phyloP scores from a whole-genome alignment of 2,113 vertebrate species.

The Hippotragus niger region DNA sequence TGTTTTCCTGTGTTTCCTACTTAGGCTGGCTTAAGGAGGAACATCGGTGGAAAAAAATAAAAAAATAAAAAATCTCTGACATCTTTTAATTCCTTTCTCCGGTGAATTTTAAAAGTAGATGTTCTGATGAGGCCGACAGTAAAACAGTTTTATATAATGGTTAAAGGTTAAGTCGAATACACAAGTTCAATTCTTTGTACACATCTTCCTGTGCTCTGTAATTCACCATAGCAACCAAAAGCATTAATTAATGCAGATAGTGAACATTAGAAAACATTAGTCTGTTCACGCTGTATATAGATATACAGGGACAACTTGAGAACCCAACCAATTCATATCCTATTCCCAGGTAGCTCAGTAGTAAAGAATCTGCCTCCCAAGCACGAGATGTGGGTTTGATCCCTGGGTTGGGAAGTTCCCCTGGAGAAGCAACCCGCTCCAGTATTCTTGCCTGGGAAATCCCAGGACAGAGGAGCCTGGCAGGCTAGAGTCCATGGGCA shows the following conservation, averaged over 20 bases:
- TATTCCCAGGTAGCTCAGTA: neutral
- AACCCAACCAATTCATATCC: neutral
- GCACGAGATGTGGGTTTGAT: neutral
- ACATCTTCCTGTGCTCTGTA: constrained; percentile 24
- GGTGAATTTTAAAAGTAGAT: constrained; percentile 47
- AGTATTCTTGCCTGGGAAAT: neutral
- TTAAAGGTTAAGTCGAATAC: constrained; percentile 14
- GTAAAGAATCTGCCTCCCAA: neutral
- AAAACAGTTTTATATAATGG: constrained; percentile 22
- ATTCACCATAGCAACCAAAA: constrained; percentile 52
- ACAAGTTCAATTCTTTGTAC: constrained; percentile 35
- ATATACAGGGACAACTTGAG: neutral
- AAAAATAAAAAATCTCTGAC: neutral
- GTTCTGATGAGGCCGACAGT: neutral
- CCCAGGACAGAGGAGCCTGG: neutral
- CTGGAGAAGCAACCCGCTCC: neutral
- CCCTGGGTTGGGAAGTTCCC: neutral
- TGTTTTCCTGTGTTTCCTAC: constrained; percentile 29
- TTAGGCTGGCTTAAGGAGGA: neutral
- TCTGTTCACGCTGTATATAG: neutral
- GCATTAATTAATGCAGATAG: constrained; percentile 53
- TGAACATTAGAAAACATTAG: constrained; percentile 41
- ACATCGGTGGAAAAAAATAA: neutral
- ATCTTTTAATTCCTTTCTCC: constrained; percentile 2
- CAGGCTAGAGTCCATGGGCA: neutral